Conservation (phyloP, 1,140 invertebrate genomes). For the Drosophila melanica region DNA sequence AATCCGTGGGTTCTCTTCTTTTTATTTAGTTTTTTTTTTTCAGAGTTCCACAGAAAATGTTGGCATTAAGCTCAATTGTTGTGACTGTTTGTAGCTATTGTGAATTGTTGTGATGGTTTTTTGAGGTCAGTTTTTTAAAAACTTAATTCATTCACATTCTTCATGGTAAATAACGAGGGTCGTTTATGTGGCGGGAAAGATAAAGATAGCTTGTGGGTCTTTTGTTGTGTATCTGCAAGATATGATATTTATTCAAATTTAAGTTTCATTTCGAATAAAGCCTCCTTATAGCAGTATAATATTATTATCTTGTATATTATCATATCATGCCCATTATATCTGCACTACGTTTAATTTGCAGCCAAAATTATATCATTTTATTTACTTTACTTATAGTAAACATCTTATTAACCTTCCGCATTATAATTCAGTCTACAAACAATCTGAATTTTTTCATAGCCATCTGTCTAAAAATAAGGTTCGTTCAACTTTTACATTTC, state of each 20-base stretch:
- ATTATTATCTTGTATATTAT: not conserved
- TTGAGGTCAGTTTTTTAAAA: slow-evolving; percentile 41
- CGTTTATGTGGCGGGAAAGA: slow-evolving; percentile 24
- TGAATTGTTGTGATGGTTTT: slow-evolving; percentile 40
- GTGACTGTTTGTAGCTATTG: slow-evolving; percentile 31
- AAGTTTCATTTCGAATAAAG: not conserved
- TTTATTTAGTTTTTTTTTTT: not conserved
- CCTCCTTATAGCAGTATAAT: not conserved
- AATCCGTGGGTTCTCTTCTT: slow-evolving; percentile 57
- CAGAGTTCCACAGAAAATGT: slow-evolving; percentile 4
- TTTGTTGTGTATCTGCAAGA: slow-evolving; percentile 31
- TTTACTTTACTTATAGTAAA: not conserved
- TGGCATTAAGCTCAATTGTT: slow-evolving; percentile 33
- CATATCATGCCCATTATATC: not conserved
- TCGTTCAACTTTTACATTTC: slow-evolving; percentile 30
- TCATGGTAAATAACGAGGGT: slow-evolving; percentile 24
- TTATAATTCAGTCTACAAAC: slow-evolving; percentile 5
- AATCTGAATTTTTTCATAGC: slow-evolving; percentile 6
- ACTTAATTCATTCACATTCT: slow-evolving; percentile 31
- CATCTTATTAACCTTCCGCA: slow-evolving; percentile 18
- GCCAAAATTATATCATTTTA: not conserved
- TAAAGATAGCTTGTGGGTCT: slow-evolving; percentile 38
- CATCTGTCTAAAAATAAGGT: slow-evolving; percentile 19
- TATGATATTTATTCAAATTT: not conserved
- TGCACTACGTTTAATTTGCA: not conserved